Percentiles rank a stretch among this genome's conserved stretches.
Evolutionary conservation across 1,140 invertebrate genomes (phyloP).

Genomic region (Drosophila nannoptera): DNA sequence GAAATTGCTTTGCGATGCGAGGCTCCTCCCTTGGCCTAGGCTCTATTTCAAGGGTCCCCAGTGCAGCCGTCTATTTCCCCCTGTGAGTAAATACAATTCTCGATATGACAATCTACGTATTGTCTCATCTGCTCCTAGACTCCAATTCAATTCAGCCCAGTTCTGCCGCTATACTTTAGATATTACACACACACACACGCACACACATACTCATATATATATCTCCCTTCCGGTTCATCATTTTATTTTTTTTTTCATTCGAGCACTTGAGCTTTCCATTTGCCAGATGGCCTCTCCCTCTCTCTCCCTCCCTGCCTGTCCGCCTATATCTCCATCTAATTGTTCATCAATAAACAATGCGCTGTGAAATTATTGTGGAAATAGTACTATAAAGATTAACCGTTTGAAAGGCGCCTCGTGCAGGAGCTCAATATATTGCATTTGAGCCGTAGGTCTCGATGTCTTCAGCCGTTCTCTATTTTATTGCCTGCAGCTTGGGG

Average conservation of each 20-base stretch:
- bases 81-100: too few species aligned
- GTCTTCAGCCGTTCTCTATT: background rate
- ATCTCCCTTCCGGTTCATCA: conserved; percentile 11
- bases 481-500: too few species aligned
- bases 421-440: conserved; percentile 4
- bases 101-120: too few species aligned
- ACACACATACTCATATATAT: too few species aligned
- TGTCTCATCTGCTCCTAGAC: too few species aligned
- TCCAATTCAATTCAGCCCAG: too few species aligned
- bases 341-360: conserved; percentile 52
- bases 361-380: conserved; percentile 46
- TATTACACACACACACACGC: too few species aligned
- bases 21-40: too few species aligned
- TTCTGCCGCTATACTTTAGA: too few species aligned
- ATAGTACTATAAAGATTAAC: conserved; percentile 61
- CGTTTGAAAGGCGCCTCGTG: conserved; percentile 38
- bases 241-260: background rate
- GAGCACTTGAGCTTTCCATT: conserved; percentile 8
- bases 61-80: too few species aligned
- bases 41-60: too few species aligned
- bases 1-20: too few species aligned
- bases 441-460: background rate
- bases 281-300: conserved; percentile 8
- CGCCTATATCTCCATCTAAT: conserved; percentile 21
- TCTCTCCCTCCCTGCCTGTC: conserved; percentile 3